Evolutionary conservation across 1,140 invertebrate species (phyloP).

Genomic region (Drosophila setifemur): DNA sequence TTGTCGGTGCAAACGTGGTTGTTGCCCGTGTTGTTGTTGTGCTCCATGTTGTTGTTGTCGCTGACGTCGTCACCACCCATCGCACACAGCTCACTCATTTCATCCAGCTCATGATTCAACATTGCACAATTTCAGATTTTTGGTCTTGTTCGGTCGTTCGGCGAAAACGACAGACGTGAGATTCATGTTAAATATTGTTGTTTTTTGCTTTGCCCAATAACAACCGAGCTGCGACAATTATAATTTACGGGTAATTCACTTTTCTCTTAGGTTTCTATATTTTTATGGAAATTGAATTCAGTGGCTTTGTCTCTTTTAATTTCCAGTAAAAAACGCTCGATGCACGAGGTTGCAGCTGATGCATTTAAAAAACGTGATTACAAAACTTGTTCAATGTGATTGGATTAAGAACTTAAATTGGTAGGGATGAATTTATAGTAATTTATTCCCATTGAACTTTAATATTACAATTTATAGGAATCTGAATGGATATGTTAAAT

Average conservation of each 20-base stretch:
- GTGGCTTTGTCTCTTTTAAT: conserved; percentile 9
- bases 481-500: no score
- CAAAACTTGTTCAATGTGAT: conserved; percentile 1
- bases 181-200: conserved; percentile 72
- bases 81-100: background rate
- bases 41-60: background rate
- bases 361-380: conserved; percentile 37
- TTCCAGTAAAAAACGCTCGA: conserved; percentile 5
- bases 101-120: conserved; percentile 43
- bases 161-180: conserved; percentile 69
- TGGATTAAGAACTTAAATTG: background rate
- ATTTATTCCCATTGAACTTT: no score
- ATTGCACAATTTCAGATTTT: conserved; percentile 59
- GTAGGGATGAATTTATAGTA: background rate
- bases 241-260: conserved; percentile 53
- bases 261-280: conserved; percentile 29
- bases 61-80: conserved; percentile 7
- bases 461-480: no score
- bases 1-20: background rate
- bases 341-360: conserved; percentile 14
- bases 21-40: background rate
- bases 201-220: conserved; percentile 28
- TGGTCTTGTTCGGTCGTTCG: conserved; percentile 56
- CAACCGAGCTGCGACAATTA: conserved; percentile 42
- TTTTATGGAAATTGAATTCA: conserved; percentile 41